Conservation (phyloP, 1,140 invertebrate species). For the Acromyrmex heyeri region DNA sequence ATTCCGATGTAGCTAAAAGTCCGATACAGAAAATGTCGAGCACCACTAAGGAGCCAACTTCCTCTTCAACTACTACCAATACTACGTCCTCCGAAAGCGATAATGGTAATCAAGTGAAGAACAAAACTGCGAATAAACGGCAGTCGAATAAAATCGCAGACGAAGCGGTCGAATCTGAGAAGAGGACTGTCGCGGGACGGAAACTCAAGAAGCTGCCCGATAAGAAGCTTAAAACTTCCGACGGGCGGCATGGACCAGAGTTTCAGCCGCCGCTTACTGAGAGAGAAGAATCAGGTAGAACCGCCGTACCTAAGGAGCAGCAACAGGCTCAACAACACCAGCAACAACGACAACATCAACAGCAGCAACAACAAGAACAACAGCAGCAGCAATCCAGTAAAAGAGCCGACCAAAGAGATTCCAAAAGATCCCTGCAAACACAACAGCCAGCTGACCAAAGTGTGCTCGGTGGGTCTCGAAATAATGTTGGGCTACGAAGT, state of each 20-base stretch:
- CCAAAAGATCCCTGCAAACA: constrained; percentile 83
- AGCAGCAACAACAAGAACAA: constrained; percentile 71
- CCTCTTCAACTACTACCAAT: constrained; percentile 79
- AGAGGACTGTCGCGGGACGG: constrained; percentile 83
- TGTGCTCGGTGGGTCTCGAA: constrained; percentile 85
- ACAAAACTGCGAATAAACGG: constrained; percentile 52
- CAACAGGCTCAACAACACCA: constrained; percentile 69
- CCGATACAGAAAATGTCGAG: constrained; percentile 61
- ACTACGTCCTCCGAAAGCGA: constrained; percentile 84
- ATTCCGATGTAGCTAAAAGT: constrained; percentile 82
- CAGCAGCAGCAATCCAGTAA: constrained; percentile 72
- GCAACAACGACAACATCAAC: constrained; percentile 78
- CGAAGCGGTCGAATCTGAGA: constrained; percentile 66
- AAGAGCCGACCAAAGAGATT: constrained; percentile 86
- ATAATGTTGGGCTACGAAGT: constrained; percentile 86
- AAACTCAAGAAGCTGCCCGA: constrained; percentile 91
- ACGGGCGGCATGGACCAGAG: constrained; percentile 92
- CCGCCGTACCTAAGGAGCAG: constrained; percentile 81
- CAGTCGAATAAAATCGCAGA: constrained; percentile 54
- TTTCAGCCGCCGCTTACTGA: constrained; percentile 90
- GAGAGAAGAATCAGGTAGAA: constrained; percentile 91
- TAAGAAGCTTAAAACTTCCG: constrained; percentile 95
- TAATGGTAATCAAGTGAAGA: constrained; percentile 65
- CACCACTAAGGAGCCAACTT: constrained; percentile 76
- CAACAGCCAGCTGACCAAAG: constrained; percentile 84